phyloP scores from a whole-genome alignment of 2,888 invertebrate species.

The Mechanitis mazaeus region DNA sequence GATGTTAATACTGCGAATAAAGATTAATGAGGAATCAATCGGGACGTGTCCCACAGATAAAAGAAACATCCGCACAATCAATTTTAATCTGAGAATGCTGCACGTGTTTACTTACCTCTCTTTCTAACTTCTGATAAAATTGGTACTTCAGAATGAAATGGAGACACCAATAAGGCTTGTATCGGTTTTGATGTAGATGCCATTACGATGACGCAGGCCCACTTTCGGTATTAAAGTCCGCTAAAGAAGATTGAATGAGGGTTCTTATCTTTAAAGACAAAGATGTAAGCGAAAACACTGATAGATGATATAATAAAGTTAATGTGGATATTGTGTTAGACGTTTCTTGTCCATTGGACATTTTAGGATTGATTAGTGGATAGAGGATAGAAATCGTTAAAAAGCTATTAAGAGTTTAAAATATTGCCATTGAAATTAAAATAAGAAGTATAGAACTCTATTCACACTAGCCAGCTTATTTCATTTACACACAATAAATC shows the following conservation, averaged over 20 bases:
- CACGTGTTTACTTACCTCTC: conserved; percentile 46
- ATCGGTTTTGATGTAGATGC: conserved; percentile 58
- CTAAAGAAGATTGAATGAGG: conserved; percentile 71
- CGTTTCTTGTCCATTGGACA: not conserved
- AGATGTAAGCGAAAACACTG: conserved; percentile 69
- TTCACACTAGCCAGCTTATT: conserved; percentile 19
- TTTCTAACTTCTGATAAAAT: conserved; percentile 29
- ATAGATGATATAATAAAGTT: conserved; percentile 51
- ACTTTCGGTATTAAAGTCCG: conserved; percentile 71
- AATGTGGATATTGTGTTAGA: conserved; percentile 20
- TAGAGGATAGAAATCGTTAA: not conserved
- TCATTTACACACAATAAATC: conserved; percentile 45
- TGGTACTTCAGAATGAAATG: conserved; percentile 38
- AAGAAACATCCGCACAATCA: conserved; percentile 68
- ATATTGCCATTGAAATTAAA: not conserved
- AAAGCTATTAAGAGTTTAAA: not conserved
- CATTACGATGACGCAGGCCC: conserved; percentile 65
- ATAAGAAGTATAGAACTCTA: not conserved
- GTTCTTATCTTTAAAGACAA: conserved; percentile 67
- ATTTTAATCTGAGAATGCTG: conserved; percentile 70
- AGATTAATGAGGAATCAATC: conserved; percentile 76
- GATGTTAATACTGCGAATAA: conserved; percentile 64
- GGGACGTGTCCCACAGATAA: conserved; percentile 63
- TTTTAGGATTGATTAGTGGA: not conserved
- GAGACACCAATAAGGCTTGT: conserved; percentile 43